Base-by-base conservation (phyloP, 1,140 invertebrate genomes). In the Bathynomus jamesi region DNA sequence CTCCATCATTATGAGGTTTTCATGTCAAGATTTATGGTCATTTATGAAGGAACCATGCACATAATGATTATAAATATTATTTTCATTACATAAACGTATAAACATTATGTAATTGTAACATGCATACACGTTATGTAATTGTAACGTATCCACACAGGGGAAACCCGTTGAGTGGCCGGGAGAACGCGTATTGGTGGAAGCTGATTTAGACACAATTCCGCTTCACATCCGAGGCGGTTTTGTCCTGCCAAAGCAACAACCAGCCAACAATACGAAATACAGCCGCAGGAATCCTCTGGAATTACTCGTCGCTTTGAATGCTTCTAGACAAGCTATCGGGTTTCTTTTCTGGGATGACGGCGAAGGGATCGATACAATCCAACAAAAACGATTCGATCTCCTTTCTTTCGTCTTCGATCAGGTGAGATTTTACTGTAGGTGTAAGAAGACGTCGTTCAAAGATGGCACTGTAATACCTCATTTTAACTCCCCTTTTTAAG, bases 171-270 rank as follows among this genome's bases (percentile, higher is more conserved):
- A 75, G 11, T 68, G 65, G 21, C 73, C 73, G 2, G 73, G 73
- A 7, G 73, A 71, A 28, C 17, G 24, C 25, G 63, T 65, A n/a
- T 46, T 21, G 2, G 40, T 71, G 4, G 28, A 69, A 1, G 73
- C 73, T 10, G 69, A 60, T 0, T 11, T 32, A 10, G 28, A 67
- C 27, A 30, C 46, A 10, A 74, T 76, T 13, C 75, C 75, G 0
- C 69, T 74, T 4, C 72, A 73, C 63, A 65, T 74, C 3, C 78
- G 83, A n/a, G 83, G 81, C n/a, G 83, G 83, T 7, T 74, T 78
- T 67, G 79, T 83, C 31, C 67, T 84, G 0, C 82, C 83, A 13
- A 75, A 80, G 25, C 83, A 84, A 72, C 74, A 69, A 5, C 79
- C 80, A 17, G 81, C 80, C 64, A 82, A 78, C 67, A 83, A 81